phyloP scores from a whole-genome alignment of 2,797 vertebrate genomes.

The Sebastes aleutianus region DNA sequence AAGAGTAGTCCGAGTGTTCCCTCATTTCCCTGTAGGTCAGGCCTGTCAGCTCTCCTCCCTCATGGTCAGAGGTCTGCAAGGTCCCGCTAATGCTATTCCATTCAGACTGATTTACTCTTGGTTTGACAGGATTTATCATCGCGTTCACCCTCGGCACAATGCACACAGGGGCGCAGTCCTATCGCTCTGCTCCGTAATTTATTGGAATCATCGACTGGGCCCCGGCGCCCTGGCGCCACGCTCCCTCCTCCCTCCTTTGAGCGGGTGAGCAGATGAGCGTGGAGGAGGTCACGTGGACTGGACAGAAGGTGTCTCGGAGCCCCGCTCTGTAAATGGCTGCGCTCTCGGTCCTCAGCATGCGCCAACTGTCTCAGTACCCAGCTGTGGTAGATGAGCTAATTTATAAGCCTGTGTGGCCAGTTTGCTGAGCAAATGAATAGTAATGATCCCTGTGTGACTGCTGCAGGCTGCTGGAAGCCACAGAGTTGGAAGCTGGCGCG shows the following conservation, averaged over 20 bases:
- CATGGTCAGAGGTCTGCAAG: constrained; percentile 59
- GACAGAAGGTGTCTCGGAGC: constrained; percentile 63
- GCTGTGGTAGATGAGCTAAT: constrained; percentile 71
- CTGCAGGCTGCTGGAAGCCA: constrained; percentile 66
- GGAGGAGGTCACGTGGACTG: constrained; percentile 57
- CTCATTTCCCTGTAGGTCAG: constrained; percentile 73
- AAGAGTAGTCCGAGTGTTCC: constrained; percentile 52
- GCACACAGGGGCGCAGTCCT: constrained; percentile 30
- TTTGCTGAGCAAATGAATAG: constrained; percentile 82
- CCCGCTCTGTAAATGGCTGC: constrained; percentile 44
- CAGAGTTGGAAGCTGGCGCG: constrained; percentile 31
- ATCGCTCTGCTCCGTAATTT: constrained; percentile 53
- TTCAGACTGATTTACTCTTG: constrained; percentile 71
- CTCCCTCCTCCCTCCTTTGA: constrained; percentile 26
- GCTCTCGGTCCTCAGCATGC: constrained; percentile 52
- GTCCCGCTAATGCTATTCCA: constrained; percentile 71
- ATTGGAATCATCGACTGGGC: constrained; percentile 61
- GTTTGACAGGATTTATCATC: constrained; percentile 65
- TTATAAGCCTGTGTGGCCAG: constrained; percentile 72
- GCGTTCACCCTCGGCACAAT: constrained; percentile 39
- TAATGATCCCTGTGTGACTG: constrained; percentile 75
- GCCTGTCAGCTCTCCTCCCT: constrained; percentile 61
- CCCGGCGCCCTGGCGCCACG: neutral
- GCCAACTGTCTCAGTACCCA: constrained; percentile 65
- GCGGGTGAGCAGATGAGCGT: constrained; percentile 26